phyloP scores from a whole-genome alignment of 2,797 vertebrate genomes.

The Sylvia borin region DNA sequence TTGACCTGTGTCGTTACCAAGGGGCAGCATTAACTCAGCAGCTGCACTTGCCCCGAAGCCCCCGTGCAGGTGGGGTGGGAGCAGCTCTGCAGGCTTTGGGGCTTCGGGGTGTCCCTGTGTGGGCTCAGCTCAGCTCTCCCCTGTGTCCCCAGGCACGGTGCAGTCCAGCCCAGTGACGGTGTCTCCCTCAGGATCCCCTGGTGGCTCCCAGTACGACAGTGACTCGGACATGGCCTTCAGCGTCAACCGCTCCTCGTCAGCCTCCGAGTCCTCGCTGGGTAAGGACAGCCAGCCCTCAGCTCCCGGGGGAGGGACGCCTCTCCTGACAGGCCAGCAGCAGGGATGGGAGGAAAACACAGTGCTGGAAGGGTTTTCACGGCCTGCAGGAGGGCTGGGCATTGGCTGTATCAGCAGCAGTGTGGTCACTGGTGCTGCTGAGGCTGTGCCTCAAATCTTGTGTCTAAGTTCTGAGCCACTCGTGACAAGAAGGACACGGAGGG shows the following conservation, averaged over 20 bases:
- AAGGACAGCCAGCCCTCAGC: slow-evolving; percentile 32
- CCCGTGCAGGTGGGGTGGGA: rapidly evolving
- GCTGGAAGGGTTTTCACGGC: neutral
- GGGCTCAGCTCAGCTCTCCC: slow-evolving; percentile 33
- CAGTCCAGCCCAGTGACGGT: slow-evolving; percentile 87
- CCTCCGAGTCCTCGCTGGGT: slow-evolving; percentile 97
- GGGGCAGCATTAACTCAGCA: neutral
- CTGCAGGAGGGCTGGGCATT: neutral
- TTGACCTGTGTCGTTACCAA: rapidly evolving
- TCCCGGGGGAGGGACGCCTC: neutral
- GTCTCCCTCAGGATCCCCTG: slow-evolving; percentile 91
- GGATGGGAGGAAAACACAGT: neutral
- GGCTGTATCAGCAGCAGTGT: neutral
- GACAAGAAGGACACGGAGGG: neutral
- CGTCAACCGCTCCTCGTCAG: slow-evolving; percentile 95
- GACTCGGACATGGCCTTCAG: slow-evolving; percentile 97
- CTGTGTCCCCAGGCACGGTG: slow-evolving; percentile 84
- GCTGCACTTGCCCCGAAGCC: neutral
- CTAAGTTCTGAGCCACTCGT: neutral
- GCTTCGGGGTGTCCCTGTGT: rapidly evolving
- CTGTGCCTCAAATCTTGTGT: rapidly evolving
- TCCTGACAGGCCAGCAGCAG: neutral
- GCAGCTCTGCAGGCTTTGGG: neutral
- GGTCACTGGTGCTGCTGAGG: neutral
- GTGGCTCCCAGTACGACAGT: slow-evolving; percentile 92